Percentiles rank a stretch among this genome's conserved stretches.
phyloP scores from a whole-genome alignment of 2,113 vertebrate species.

The Esox niger region DNA sequence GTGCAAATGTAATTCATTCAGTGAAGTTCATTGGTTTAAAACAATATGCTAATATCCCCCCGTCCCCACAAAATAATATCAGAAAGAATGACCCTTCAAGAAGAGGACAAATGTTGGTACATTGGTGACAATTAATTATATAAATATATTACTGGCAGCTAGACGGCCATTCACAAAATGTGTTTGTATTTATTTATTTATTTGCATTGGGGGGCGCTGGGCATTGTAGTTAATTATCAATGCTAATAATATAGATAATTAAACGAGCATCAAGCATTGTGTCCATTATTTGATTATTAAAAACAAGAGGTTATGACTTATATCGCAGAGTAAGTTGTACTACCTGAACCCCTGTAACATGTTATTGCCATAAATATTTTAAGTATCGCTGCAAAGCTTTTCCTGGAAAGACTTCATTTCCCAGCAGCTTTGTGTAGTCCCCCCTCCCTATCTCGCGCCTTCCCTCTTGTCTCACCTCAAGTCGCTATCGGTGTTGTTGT shows the following conservation, averaged over 20 bases:
- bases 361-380: neutral
- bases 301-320: neutral
- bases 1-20: too few species aligned
- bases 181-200: constrained; percentile 1
- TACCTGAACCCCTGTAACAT: neutral
- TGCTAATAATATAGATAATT: neutral
- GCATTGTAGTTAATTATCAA: constrained; percentile 1
- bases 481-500: constrained; percentile 77
- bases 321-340: neutral
- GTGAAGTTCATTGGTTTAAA: too few species aligned
- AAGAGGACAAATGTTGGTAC: neutral
- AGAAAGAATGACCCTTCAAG: too few species aligned
- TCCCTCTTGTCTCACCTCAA: constrained; percentile 73
- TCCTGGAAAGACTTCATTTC: constrained; percentile 64
- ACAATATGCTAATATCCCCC: neutral
- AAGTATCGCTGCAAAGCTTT: neutral
- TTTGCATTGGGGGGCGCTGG: neutral
- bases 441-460: constrained; percentile 79
- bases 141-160: too few species aligned
- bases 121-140: too few species aligned
- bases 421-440: constrained; percentile 56
- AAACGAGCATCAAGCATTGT: neutral
- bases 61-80: too few species aligned
- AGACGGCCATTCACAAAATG: constrained; percentile 3
- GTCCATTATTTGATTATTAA: neutral